phyloP scores from a whole-genome alignment of 2,888 invertebrate genomes.

The Phyllotreta striolata region DNA sequence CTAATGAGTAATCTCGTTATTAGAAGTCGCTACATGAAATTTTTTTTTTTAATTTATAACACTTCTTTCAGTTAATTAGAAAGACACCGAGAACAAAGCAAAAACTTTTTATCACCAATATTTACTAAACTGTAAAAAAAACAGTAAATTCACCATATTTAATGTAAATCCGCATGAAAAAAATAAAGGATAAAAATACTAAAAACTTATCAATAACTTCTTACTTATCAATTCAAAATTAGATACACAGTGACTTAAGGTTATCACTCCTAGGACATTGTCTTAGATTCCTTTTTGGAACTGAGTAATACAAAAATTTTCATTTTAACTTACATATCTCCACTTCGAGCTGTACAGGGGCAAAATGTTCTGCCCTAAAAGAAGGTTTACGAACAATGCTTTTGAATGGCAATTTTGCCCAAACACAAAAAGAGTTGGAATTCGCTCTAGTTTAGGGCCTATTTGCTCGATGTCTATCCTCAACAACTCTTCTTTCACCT shows the following conservation, averaged over 20 bases:
- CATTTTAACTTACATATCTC: conserved; percentile 69
- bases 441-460: conserved; percentile 52
- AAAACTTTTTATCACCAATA: no score
- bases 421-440: conserved; percentile 76
- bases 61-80: no score
- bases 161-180: no score
- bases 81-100: no score
- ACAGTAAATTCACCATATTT: no score
- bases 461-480: conserved; percentile 53
- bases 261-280: background rate
- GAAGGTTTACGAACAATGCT: conserved; percentile 75
- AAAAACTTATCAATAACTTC: no score
- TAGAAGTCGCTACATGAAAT: no score
- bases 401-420: conserved; percentile 76
- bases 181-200: no score
- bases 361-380: conserved; percentile 72
- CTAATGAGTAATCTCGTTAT: no score
- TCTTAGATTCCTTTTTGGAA: conserved; percentile 1
- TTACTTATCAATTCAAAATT: no score
- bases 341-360: conserved; percentile 69
- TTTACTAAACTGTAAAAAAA: no score
- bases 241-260: background rate
- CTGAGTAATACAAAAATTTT: background rate
- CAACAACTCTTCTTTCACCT: conserved; percentile 56
- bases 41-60: no score